phyloP scores from a whole-genome alignment of 2,888 invertebrate genomes.

The Plagodis dolabraria region DNA sequence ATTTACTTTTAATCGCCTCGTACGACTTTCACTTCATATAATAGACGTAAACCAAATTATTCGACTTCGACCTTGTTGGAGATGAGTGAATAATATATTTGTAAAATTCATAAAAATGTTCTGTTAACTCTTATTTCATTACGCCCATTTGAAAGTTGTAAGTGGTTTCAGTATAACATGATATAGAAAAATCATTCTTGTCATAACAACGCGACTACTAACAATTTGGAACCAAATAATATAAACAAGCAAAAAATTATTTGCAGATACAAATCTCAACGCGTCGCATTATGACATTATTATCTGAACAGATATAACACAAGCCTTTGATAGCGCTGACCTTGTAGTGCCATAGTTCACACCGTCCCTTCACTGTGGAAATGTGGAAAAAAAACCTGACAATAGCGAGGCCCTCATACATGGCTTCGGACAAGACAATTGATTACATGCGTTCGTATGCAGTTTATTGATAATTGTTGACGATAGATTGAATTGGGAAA shows the following conservation, averaged over 20 bases:
- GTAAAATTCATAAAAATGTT: too few relatives aligned
- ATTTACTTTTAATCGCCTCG: too few relatives aligned
- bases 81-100: too few relatives aligned
- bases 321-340: constrained; percentile 76
- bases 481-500: constrained; percentile 71
- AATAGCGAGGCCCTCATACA: constrained; percentile 74
- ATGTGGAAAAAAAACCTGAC: constrained; percentile 80
- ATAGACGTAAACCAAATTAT: too few relatives aligned
- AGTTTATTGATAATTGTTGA: constrained; percentile 80
- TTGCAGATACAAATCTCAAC: background rate
- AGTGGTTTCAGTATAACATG: too few relatives aligned
- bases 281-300: constrained; percentile 28
- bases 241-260: background rate
- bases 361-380: constrained; percentile 82
- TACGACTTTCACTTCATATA: too few relatives aligned
- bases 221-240: background rate
- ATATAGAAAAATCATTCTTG: too few relatives aligned
- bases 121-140: too few relatives aligned
- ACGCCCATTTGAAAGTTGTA: too few relatives aligned
- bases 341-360: constrained; percentile 77
- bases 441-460: constrained; percentile 75
- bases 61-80: too few relatives aligned
- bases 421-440: constrained; percentile 76
- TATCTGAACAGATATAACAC: constrained; percentile 51
- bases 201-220: too few relatives aligned